A percentile compares a stretch with the other conserved stretches of the same genome.
These are phyloP conservation scores for Zygothrica quintamaculata DNA, from an alignment of 2,888 invertebrate genomes.

Conservation along the genomic window DNA sequence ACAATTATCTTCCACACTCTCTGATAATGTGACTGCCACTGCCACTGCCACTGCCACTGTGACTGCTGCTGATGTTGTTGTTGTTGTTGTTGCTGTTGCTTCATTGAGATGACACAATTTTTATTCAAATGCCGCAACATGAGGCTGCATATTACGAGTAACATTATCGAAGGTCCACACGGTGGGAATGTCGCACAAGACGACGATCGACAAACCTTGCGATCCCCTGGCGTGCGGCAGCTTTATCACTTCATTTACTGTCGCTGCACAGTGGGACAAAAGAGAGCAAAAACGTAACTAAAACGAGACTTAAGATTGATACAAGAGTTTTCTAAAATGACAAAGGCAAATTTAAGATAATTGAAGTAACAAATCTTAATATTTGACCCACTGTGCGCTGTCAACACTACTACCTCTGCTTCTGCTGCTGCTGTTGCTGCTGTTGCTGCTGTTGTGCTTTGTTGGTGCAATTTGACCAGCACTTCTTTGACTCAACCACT, in stretches of 20 bases:
- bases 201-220: constrained; percentile 28
- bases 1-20: constrained; percentile 48
- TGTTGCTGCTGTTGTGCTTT: constrained; percentile 5
- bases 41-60: constrained; percentile 9
- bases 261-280: constrained; percentile 25
- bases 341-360: too few species aligned
- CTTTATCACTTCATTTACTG: constrained; percentile 81
- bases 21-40: constrained; percentile 61
- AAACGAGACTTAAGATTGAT: too few species aligned
- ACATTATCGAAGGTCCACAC: constrained; percentile 57
- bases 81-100: constrained; percentile 23
- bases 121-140: constrained; percentile 77
- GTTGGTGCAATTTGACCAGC: constrained; percentile 74
- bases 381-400: constrained; percentile 4
- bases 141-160: constrained; percentile 65
- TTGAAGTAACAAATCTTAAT: too few species aligned
- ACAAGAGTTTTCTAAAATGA: too few species aligned
- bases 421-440: constrained; percentile 9
- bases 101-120: constrained; percentile 76
- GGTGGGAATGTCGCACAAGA: constrained; percentile 79
- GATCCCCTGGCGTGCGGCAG: constrained; percentile 73
- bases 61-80: constrained; percentile 25
- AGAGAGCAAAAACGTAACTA: background rate
- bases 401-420: constrained; percentile 10
- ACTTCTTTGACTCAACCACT: constrained; percentile 58